These are phyloP conservation scores for Pseudochirops corinnae DNA, from an alignment of 2,797 vertebrate species.

Conservation along the genomic window DNA sequence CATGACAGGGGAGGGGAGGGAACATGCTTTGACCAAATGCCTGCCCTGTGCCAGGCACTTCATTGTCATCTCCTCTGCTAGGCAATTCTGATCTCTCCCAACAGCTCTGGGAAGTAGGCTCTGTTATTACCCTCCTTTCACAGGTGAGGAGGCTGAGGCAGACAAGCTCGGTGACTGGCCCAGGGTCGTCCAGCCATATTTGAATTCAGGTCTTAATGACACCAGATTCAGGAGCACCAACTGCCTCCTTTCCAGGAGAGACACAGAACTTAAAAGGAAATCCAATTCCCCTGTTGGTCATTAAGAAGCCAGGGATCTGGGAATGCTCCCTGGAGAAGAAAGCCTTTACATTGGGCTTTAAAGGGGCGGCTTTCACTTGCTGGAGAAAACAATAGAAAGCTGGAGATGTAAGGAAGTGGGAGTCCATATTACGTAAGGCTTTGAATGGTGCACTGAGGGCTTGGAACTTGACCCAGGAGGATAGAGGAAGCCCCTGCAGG, in stretches of 20 bases:
- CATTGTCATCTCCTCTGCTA: background rate
- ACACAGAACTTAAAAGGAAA: background rate
- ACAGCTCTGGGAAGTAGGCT: background rate
- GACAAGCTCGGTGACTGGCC: background rate
- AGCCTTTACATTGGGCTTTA: background rate
- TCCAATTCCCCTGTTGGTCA: background rate
- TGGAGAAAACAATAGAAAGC: too few species aligned
- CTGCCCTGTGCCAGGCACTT: background rate
- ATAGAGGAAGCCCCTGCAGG: too few species aligned
- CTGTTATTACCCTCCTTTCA: background rate
- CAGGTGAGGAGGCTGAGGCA: background rate
- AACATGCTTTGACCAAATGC: background rate
- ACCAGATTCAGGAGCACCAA: background rate
- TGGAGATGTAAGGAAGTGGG: background rate
- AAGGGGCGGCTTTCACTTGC: too few species aligned
- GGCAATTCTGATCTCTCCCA: background rate
- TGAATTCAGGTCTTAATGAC: background rate
- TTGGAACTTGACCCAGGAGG: background rate
- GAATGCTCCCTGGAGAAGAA: background rate
- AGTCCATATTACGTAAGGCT: background rate
- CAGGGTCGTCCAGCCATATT: background rate
- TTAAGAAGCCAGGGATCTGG: background rate
- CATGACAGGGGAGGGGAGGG: too few species aligned
- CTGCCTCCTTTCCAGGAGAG: background rate
- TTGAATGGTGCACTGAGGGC: background rate